These are phyloP conservation scores for Hippopotamus amphibius DNA, from an alignment of 2,113 vertebrate genomes.

Conservation along the genomic window DNA sequence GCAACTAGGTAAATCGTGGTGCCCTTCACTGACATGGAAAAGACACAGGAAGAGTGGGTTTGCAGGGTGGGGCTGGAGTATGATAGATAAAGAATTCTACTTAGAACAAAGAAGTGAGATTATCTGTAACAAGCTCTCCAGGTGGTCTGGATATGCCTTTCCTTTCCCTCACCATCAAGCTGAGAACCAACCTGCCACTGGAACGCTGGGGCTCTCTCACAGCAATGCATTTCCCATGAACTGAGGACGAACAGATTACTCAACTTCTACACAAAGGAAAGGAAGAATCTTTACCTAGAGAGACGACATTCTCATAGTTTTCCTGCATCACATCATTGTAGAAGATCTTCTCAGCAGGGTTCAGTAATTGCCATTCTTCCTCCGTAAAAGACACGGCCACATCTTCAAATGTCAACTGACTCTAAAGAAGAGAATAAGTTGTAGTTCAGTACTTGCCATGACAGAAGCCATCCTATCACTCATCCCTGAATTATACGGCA, in stretches of 20 bases:
- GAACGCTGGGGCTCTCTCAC: background rate
- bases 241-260: background rate
- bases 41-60: background rate
- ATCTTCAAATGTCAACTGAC: constrained; percentile 72
- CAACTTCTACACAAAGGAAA: background rate
- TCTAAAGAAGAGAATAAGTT: constrained; percentile 57
- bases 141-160: background rate
- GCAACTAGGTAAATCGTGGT: background rate
- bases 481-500: background rate
- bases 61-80: background rate
- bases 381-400: constrained; percentile 69
- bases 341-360: constrained; percentile 57
- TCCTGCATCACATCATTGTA: constrained; percentile 69
- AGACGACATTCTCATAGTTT: constrained; percentile 54
- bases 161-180: background rate
- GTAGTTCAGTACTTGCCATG: background rate
- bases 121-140: background rate
- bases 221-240: background rate
- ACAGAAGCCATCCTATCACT: background rate
- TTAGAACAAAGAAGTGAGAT: background rate
- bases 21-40: background rate
- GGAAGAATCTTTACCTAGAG: constrained; percentile 68
- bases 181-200: background rate
- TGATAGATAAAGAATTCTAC: background rate
- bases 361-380: constrained; percentile 74